Evolutionary conservation across 2,797 vertebrate genomes (phyloP).

Genomic region (Euphonia xanthogaster): DNA sequence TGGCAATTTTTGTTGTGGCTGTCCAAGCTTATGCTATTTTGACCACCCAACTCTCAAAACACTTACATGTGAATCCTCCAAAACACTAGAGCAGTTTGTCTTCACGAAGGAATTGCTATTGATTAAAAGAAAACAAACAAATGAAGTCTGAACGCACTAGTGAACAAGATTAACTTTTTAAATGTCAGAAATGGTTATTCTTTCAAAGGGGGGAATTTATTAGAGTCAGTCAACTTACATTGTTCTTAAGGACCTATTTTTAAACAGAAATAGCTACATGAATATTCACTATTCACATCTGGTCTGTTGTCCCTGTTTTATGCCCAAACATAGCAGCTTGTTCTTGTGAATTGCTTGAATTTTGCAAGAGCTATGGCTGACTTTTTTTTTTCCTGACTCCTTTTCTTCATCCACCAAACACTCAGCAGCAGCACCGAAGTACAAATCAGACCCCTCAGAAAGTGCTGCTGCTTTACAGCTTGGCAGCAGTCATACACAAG

Average conservation of each 20-base stretch:
- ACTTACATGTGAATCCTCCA: background rate
- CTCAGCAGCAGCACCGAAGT: background rate
- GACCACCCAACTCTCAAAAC: background rate
- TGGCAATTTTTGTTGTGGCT: background rate
- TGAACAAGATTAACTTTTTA: background rate
- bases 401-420: background rate
- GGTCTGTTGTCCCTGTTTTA: background rate
- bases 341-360: background rate
- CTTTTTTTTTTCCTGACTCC: background rate
- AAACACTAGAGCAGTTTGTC: background rate
- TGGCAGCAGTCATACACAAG: background rate
- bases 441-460: background rate
- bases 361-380: background rate
- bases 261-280: background rate
- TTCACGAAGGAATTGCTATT: background rate
- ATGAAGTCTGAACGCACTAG: background rate
- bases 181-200: background rate
- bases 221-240: background rate
- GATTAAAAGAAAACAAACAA: background rate
- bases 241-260: background rate
- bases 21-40: background rate
- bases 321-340: background rate
- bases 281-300: background rate
- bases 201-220: background rate
- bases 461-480: background rate